Evolutionary conservation across 2,797 vertebrate genomes (phyloP).

Genomic region (Saxicola maurus): DNA sequence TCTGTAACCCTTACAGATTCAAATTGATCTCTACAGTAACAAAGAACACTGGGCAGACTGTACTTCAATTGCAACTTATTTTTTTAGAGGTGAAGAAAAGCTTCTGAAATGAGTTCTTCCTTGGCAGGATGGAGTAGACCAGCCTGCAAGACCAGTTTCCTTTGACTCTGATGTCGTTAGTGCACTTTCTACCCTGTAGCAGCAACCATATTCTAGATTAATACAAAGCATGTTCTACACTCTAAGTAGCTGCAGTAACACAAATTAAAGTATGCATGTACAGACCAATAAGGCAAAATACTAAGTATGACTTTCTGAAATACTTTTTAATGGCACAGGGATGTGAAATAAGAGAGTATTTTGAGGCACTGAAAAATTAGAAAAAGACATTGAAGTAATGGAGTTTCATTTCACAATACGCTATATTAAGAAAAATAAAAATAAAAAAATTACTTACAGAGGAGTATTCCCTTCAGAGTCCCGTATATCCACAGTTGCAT

Average conservation of each 20-base stretch:
- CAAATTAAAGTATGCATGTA: background rate
- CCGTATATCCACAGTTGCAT: conserved; percentile 90
- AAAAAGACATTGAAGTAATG: background rate
- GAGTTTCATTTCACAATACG: background rate
- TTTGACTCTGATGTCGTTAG: background rate
- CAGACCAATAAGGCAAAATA: background rate
- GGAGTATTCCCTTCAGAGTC: conserved; percentile 94
- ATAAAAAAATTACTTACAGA: conserved; percentile 79
- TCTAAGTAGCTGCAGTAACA: background rate
- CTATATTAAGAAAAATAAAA: background rate
- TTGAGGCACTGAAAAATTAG: background rate
- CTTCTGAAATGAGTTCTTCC: background rate
- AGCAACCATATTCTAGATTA: background rate
- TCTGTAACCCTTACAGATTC: background rate
- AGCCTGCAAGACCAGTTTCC: background rate
- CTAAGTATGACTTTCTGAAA: background rate
- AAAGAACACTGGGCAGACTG: background rate
- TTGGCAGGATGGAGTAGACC: background rate
- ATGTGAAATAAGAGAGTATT: background rate
- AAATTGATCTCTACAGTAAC: background rate
- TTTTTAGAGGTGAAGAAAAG: background rate
- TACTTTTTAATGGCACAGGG: background rate
- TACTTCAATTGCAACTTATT: background rate
- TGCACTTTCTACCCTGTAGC: background rate
- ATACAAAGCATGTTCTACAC: background rate